Percentiles rank a stretch among this genome's conserved stretches.
Evolutionary conservation across 2,797 vertebrate genomes (phyloP).

Genomic region (Melanotaenia trifasciata): DNA sequence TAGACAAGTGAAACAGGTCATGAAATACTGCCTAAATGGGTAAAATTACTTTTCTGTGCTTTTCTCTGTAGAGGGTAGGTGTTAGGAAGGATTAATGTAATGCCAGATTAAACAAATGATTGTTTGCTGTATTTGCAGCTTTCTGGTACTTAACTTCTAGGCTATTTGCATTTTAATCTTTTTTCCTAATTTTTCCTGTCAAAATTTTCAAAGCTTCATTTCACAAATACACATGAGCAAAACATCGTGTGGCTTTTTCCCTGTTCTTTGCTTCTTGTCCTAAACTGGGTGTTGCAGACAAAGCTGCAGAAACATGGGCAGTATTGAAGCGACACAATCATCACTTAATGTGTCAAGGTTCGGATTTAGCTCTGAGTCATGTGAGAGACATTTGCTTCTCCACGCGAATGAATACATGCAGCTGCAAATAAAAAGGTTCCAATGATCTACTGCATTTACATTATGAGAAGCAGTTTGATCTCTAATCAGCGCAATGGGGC

Average conservation of each 20-base stretch:
- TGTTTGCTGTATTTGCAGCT: background rate
- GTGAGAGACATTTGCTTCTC: background rate
- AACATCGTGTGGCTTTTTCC: background rate
- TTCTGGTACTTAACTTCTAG: background rate
- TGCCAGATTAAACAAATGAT: background rate
- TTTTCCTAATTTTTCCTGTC: background rate
- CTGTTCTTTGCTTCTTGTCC: background rate
- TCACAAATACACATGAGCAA: background rate
- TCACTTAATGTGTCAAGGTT: slow-evolving; percentile 15
- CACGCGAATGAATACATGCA: background rate
- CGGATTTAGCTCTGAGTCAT: slow-evolving; percentile 15
- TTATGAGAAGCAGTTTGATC: background rate
- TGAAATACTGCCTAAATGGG: background rate
- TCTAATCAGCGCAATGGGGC: background rate
- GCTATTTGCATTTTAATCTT: background rate
- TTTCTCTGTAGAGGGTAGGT: background rate
- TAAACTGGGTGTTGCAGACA: background rate
- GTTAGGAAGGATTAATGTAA: slow-evolving; percentile 9
- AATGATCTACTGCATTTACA: background rate
- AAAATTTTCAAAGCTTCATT: background rate
- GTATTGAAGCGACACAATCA: slow-evolving; percentile 24
- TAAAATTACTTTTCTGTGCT: background rate
- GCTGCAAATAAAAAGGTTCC: background rate
- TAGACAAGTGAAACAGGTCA: background rate
- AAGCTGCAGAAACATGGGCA: slow-evolving; percentile 24